Conservation (phyloP, 2,797 vertebrate genomes). For the Zalophus californianus region DNA sequence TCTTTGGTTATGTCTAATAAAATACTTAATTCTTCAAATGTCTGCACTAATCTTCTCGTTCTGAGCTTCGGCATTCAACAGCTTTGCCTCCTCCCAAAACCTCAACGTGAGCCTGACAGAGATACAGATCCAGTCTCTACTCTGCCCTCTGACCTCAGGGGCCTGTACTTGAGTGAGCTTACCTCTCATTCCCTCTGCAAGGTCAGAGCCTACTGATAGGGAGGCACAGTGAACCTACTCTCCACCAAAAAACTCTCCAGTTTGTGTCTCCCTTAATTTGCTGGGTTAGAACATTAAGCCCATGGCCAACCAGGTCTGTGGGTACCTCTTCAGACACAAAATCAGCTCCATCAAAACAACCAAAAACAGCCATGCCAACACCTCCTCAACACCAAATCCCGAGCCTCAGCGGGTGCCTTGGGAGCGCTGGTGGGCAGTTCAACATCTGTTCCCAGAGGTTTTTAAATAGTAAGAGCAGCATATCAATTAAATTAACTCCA, state of each 20-base stretch:
- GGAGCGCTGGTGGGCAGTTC: background rate
- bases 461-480: background rate
- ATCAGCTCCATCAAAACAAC: background rate
- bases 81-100: background rate
- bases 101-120: background rate
- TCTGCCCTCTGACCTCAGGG: background rate
- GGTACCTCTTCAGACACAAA: background rate
- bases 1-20: background rate
- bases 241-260: background rate
- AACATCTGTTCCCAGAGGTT: background rate
- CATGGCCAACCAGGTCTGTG: background rate
- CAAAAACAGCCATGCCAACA: accelerated
- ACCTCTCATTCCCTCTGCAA: background rate
- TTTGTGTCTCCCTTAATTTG: background rate
- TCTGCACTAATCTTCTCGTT: background rate
- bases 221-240: background rate
- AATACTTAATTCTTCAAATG: background rate
- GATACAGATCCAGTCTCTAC: background rate
- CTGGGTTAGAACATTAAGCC: background rate
- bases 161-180: background rate
- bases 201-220: background rate
- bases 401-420: accelerated
- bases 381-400: no score
- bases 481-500: no score
- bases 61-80: background rate